Evolutionary conservation across 2,888 invertebrate species (phyloP), one percentile per base, ranked within the genome.

Genomic region (Ichneumoninae sp.): DNA sequence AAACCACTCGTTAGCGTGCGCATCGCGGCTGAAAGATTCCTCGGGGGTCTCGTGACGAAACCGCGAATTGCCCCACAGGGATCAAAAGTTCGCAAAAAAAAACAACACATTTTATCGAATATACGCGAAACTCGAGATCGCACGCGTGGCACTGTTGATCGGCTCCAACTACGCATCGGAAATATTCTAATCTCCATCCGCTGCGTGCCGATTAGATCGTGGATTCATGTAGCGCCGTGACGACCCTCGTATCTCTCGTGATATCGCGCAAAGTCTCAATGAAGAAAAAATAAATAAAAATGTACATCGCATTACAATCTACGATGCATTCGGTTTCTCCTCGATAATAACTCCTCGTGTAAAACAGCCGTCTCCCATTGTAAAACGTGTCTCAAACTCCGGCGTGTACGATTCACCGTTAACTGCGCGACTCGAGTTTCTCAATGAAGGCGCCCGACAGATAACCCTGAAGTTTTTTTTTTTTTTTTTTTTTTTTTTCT

Each of bases 401-500:
- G 54, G 22, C 44, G 16, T 16, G 16, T 47, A 13, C 44, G 44
- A 47, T 47, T 47, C 44, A 47, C 44, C 44, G 44, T 47, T 47
- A 47, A 47, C 13, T 4, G 44, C 44, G 4, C 3, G 44, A 47
- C n/a, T 22, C 44, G 60, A 63, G 30, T 63, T 68, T 60, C 63
- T 70, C 70, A 78, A 70, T 78, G 78, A 70, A 78, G 33, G 60
- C 26, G 60, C 13, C 57, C 33, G 44, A 30, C 47, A 30, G 78
- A 78, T 78, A 78, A 78, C 78, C 78, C 70, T 70, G 30, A 33
- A 7, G 13, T 33, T 63, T 47, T 7, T 26, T 44, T 33, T 63
- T 47, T 7, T 40, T 19, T 19, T 19, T 19, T 19, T 26, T 60
- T 26, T n/a, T 44, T 26, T 26, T 40, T 76, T 54, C 7, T 68